A percentile compares a stretch with the other conserved stretches of the same genome.
Evolutionary conservation across 1,140 invertebrate species (phyloP).

Genomic region (Mercenaria mercenaria): DNA sequence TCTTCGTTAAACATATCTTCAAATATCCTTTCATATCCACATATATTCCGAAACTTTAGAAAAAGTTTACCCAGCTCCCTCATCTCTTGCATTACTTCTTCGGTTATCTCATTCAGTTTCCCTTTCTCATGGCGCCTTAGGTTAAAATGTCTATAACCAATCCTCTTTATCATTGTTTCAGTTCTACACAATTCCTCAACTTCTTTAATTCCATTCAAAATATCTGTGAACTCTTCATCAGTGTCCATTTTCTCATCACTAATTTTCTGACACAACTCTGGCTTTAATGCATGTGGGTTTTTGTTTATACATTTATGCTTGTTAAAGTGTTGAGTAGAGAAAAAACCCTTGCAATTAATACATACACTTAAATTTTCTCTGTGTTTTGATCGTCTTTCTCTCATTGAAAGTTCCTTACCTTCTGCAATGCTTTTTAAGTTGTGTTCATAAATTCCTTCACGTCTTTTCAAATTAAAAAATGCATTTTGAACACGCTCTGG

Average conservation of each 20-base stretch:
- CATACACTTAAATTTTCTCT: constrained; percentile 50
- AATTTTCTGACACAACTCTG: background rate
- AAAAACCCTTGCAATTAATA: constrained; percentile 35
- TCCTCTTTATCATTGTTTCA: background rate
- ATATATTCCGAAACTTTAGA: background rate
- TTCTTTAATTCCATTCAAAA: constrained; percentile 25
- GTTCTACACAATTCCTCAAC: background rate
- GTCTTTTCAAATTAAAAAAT: too few species aligned
- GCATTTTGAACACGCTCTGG: too few species aligned
- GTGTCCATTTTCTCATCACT: too few species aligned
- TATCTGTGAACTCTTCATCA: constrained; percentile 33
- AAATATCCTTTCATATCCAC: too few species aligned
- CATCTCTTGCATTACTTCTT: constrained; percentile 36
- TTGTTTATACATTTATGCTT: constrained; percentile 39
- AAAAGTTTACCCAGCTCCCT: background rate
- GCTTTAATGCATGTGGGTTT: constrained; percentile 6
- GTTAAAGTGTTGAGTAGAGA: constrained; percentile 44
- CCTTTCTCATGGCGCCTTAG: background rate
- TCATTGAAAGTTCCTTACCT: constrained; percentile 33
- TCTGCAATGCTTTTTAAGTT: background rate
- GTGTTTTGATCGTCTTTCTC: constrained; percentile 47
- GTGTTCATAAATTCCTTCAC: too few species aligned
- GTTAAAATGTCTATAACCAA: constrained; percentile 36
- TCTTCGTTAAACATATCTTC: too few species aligned
- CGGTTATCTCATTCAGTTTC: background rate